Conservation (phyloP, 2,797 vertebrate genomes). For the Todus mexicanus region DNA sequence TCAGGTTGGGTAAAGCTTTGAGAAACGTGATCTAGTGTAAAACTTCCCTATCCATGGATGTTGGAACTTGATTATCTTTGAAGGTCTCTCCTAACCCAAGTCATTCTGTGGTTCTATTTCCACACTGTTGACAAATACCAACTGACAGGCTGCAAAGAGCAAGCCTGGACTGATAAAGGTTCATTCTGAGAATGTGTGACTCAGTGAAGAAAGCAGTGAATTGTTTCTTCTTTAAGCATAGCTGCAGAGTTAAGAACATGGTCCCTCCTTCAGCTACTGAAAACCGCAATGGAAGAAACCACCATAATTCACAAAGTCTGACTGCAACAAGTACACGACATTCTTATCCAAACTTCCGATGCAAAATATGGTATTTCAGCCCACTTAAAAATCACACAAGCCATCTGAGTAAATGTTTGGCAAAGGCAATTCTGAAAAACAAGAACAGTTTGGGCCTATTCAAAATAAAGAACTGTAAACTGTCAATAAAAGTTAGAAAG, state of each 20-base stretch:
- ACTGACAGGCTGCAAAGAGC: background rate
- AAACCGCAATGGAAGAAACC: background rate
- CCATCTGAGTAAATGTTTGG: background rate
- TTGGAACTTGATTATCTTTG: background rate
- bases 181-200: background rate
- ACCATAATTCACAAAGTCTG: background rate
- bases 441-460: background rate
- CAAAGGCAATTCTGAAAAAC: background rate
- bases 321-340: background rate
- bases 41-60: background rate
- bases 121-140: background rate
- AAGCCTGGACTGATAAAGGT: background rate
- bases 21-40: background rate
- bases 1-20: background rate
- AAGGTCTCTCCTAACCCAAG: background rate
- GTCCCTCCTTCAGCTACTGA: background rate
- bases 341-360: background rate
- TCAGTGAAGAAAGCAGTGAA: background rate
- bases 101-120: background rate
- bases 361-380: background rate
- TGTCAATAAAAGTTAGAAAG: background rate
- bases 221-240: background rate
- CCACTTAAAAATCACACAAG: background rate
- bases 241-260: background rate
- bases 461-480: background rate